These are phyloP conservation scores for Clunio marinus DNA, from an alignment of 2,888 invertebrate genomes.

Conservation along the genomic window DNA sequence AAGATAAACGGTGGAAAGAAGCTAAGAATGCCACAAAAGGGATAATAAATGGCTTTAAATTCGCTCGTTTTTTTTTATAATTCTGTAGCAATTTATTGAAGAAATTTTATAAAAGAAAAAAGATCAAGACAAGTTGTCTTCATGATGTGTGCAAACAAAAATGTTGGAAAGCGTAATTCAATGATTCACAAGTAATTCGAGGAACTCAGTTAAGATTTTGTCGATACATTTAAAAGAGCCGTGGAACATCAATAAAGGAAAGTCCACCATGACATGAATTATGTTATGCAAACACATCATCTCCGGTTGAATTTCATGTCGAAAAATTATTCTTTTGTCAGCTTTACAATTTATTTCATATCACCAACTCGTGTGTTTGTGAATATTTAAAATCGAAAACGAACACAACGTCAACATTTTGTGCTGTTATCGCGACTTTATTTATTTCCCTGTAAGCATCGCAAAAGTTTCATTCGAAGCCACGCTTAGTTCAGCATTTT, in stretches of 20 bases:
- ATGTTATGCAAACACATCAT: background rate
- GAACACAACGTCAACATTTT: background rate
- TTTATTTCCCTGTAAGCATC: background rate
- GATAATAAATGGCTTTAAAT: constrained; percentile 17
- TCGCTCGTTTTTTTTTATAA: background rate
- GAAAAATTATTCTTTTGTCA: background rate
- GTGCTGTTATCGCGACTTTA: constrained; percentile 6
- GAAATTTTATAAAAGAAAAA: background rate
- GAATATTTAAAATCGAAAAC: background rate
- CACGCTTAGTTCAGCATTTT: background rate
- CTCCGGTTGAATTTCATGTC: constrained; percentile 14
- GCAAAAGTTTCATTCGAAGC: background rate
- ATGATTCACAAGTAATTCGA: constrained; percentile 2
- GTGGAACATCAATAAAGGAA: background rate
- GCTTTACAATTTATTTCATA: no score
- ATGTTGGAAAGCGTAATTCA: background rate
- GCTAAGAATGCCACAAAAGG: background rate
- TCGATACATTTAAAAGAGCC: background rate
- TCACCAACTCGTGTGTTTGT: background rate
- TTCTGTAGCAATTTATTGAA: background rate
- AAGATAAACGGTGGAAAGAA: background rate
- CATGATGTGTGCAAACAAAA: background rate
- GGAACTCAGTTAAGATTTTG: background rate
- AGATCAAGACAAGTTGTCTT: background rate
- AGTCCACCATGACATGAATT: background rate